Percentiles rank a stretch among this genome's conserved stretches.
Conservation (phyloP, 2,113 vertebrate genomes). For the Apodemus speciosus region DNA sequence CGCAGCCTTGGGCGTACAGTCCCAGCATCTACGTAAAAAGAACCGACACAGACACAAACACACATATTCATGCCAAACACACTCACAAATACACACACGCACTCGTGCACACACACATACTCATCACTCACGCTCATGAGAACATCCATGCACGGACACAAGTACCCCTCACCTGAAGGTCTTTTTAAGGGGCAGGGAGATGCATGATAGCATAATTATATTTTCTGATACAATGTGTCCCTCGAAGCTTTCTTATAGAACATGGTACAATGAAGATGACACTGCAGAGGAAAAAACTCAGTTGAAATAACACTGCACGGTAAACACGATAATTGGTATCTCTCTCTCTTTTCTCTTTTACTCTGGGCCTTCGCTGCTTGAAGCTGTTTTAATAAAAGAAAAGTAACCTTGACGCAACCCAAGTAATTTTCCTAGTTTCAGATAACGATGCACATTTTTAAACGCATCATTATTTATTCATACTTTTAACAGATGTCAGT, state of each 20-base stretch:
- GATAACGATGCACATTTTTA: slow-evolving; percentile 1
- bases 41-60: background rate
- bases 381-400: slow-evolving; percentile 5
- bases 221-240: background rate
- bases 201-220: background rate
- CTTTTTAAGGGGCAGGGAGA: background rate
- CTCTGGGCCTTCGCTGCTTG: background rate
- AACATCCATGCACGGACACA: no score
- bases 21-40: background rate
- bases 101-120: background rate
- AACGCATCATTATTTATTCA: slow-evolving; percentile 9
- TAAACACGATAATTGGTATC: background rate
- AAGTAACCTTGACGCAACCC: background rate
- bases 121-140: background rate
- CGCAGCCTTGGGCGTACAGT: background rate
- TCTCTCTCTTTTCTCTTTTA: background rate
- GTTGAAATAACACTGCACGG: background rate
- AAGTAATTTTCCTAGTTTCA: background rate
- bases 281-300: background rate
- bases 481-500: slow-evolving; percentile 7
- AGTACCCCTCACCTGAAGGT: background rate
- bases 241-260: background rate
- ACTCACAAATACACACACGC: slow-evolving; percentile 6
- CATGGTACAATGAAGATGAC: background rate
- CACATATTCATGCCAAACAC: background rate